Evolutionary conservation across 2,888 invertebrate species (phyloP).

Genomic region (Drosophila kanekoi): DNA sequence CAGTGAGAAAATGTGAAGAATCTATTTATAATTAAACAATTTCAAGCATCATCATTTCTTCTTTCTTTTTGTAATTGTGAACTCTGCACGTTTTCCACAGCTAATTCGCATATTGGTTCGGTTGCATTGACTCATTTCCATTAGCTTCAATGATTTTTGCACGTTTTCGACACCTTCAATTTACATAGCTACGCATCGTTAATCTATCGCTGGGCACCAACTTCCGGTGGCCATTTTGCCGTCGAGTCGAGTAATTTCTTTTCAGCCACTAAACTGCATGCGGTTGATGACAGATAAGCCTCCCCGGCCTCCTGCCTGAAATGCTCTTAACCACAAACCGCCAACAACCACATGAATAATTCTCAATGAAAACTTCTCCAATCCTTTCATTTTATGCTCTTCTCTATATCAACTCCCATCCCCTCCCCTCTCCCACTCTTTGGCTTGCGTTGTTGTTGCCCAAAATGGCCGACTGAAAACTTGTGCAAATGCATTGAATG

Average conservation of each 20-base stretch:
- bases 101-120: constrained; percentile 10
- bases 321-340: constrained; percentile 51
- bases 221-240: constrained; percentile 62
- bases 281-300: constrained; percentile 75
- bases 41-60: constrained; percentile 71
- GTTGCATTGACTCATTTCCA: constrained; percentile 22
- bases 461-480: constrained; percentile 64
- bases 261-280: constrained; percentile 77
- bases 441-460: constrained; percentile 21
- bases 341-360: constrained; percentile 67
- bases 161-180: constrained; percentile 46
- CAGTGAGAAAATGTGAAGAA: constrained; percentile 5
- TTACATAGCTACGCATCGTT: constrained; percentile 13
- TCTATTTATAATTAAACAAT: constrained; percentile 43
- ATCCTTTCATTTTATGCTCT: constrained; percentile 17
- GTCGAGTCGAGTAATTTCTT: constrained; percentile 66
- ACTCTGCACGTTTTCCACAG: not conserved
- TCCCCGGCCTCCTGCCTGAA: not conserved
- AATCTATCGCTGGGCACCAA: constrained; percentile 12
- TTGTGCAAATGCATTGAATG: constrained; percentile 75
- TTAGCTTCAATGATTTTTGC: constrained; percentile 8
- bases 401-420: not conserved
- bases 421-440: not conserved
- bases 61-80: constrained; percentile 21
- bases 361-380: constrained; percentile 51